A percentile compares a stretch with the other conserved stretches of the same genome.
Conservation (phyloP, 2,797 vertebrate species). For the Ficedula albicollis region DNA sequence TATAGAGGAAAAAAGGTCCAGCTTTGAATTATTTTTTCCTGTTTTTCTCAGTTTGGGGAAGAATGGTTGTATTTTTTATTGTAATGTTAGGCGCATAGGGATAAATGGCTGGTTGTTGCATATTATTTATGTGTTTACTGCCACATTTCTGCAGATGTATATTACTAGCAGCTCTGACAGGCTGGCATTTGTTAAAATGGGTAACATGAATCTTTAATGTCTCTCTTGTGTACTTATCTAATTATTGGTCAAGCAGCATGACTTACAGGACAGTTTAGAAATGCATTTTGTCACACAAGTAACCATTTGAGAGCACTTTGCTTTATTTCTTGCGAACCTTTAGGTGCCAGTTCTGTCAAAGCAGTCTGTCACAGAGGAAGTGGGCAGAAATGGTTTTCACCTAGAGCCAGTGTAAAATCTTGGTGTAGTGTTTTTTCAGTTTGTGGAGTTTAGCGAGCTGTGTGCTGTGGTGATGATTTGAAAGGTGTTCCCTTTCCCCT, state of each 20-base stretch:
- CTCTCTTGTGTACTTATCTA: neutral
- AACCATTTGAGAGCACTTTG: slow-evolving; percentile 36
- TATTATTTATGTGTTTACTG: neutral
- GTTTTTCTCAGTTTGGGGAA: rapidly evolving
- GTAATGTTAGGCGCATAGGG: neutral
- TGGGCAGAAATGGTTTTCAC: neutral
- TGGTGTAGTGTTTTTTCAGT: neutral
- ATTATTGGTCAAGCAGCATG: slow-evolving; percentile 8
- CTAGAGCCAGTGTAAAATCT: neutral
- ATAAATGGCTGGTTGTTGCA: neutral
- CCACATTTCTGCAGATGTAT: neutral
- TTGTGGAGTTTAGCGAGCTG: neutral
- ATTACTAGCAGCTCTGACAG: neutral
- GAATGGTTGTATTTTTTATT: neutral
- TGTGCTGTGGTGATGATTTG: neutral
- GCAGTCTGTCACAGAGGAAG: neutral
- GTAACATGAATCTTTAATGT: neutral
- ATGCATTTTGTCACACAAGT: neutral
- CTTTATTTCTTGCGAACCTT: neutral
- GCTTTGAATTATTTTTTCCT: neutral
- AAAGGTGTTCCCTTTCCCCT: neutral
- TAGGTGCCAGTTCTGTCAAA: neutral
- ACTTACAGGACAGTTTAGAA: neutral
- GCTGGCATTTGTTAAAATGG: neutral
- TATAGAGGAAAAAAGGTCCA: neutral